These are phyloP conservation scores for Cheilosia impressa DNA, from an alignment of 2,888 invertebrate genomes.

Conservation along the genomic window DNA sequence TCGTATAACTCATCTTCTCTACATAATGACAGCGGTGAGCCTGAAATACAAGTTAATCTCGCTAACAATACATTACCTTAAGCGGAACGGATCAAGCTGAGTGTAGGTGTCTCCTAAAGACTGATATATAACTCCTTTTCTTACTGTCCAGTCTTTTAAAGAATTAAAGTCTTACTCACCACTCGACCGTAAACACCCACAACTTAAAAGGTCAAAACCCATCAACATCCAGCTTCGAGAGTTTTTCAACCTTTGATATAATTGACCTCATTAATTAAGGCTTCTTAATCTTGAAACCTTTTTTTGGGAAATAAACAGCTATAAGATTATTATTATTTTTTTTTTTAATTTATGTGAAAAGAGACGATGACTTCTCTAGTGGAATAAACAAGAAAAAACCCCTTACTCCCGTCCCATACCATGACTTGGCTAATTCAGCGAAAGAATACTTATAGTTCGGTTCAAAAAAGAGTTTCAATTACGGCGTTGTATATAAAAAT, in stretches of 20 bases:
- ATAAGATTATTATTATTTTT: constrained; percentile 6
- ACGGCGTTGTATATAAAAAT: background rate
- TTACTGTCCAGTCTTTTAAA: background rate
- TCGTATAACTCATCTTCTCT: background rate
- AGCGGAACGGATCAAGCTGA: background rate
- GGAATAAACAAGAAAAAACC: background rate
- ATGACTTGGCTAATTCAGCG: constrained; percentile 25
- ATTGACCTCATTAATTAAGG: constrained; percentile 41
- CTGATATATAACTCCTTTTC: background rate
- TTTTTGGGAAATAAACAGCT: constrained; percentile 40
- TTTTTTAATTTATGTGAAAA: background rate
- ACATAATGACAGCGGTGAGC: too few species aligned
- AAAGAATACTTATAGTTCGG: background rate
- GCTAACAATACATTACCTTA: background rate
- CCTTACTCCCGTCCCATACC: background rate
- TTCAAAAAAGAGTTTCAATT: constrained; percentile 14
- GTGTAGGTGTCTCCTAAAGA: constrained; percentile 14
- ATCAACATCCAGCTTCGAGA: background rate
- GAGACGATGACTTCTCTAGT: constrained; percentile 29
- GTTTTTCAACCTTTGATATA: background rate
- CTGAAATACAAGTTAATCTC: background rate
- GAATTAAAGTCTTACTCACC: constrained; percentile 4
- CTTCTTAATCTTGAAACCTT: constrained; percentile 25
- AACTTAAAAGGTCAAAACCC: constrained; percentile 13
- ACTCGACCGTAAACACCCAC: constrained; percentile 10